A percentile compares a stretch with the other conserved stretches of the same genome.
phyloP scores from a whole-genome alignment of 2,797 vertebrate species.

The Protosalanx chinensis region DNA sequence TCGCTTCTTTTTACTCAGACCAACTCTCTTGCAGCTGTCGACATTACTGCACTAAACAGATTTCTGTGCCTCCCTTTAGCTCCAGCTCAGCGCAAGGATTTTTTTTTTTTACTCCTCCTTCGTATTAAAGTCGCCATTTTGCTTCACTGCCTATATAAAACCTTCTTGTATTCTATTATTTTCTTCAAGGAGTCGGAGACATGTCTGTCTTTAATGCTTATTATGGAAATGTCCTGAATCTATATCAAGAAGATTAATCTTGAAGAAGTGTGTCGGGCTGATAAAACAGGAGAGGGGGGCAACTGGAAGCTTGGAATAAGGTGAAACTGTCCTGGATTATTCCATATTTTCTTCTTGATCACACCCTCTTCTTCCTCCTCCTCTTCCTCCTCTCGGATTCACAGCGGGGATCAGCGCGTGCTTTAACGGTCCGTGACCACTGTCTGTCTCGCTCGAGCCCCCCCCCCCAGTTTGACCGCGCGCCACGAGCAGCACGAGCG shows the following conservation, averaged over 20 bases:
- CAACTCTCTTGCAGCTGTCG: constrained; percentile 62
- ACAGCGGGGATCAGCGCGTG: constrained; percentile 36
- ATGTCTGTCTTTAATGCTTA: constrained; percentile 48
- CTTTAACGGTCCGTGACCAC: constrained; percentile 40
- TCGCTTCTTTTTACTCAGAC: constrained; percentile 58
- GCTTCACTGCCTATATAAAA: constrained; percentile 85
- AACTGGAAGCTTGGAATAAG: constrained; percentile 62
- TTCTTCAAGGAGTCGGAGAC: constrained; percentile 59
- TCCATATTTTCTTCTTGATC: constrained; percentile 45
- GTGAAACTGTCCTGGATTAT: constrained; percentile 66
- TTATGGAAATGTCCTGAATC: constrained; percentile 58
- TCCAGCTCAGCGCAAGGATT: constrained; percentile 70
- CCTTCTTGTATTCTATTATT: constrained; percentile 74
- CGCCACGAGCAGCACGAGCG: constrained; percentile 48
- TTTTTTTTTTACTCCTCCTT: constrained; percentile 76
- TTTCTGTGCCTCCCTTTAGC: constrained; percentile 73
- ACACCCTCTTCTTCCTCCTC: constrained; percentile 25
- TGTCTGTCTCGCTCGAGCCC: constrained; percentile 27
- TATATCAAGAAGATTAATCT: constrained; percentile 59
- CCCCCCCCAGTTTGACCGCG: constrained; percentile 26
- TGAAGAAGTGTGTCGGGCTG: constrained; percentile 70
- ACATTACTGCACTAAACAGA: constrained; percentile 72
- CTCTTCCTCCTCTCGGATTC: constrained; percentile 31
- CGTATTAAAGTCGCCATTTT: constrained; percentile 97
- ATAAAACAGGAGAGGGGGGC: constrained; percentile 71